Evolutionary conservation across 2,888 invertebrate species (phyloP), one percentile per base, ranked within the genome.

Genomic region (Pyrrhosoma nymphula): DNA sequence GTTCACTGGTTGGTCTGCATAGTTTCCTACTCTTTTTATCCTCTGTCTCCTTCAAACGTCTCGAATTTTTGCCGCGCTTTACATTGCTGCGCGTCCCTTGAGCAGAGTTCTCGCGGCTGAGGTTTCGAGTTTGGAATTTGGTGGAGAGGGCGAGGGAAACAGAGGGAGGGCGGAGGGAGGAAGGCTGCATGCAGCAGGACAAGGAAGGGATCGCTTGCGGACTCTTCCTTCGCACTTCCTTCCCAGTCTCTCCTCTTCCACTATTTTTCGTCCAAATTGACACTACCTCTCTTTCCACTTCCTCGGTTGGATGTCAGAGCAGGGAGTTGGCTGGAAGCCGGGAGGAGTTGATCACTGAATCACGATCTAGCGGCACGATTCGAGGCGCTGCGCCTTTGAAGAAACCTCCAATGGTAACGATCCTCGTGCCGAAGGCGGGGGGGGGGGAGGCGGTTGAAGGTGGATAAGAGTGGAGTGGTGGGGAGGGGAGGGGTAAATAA

Each of bases 81-180:
- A 63, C 91, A 47, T 93, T 55, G 93, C 69, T 93, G 2, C 26
- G 69, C 69, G 69, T 93, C 10, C 39, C 12, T 26, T 56, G 63
- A 39, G 35, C 75, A 26, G 35, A 82, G 35, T 35, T 35, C 63
- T 93, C 93, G 63, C 69, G 63, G 69, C 93, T 69, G 93, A 93
- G 93, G 93, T 93, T 93, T 69, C 39, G 69, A 93, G 69, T 69
- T n/a, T 26, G 93, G 93, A 93, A 93, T 93, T 75, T 35, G 35
- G 39, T 39, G 63, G 69, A 23, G 93, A 14, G 60, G 20, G 18
- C 60, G 60, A 20, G 60, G 16, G 20, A 60, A 69, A 20, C 23
- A n/a, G 35, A 1, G n/a, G 30, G 35, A 8, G 8, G n/a, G 10
- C 35, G 47, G n/a, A 20, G 16, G 60, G 10, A 69, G 35, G n/a